Evolutionary conservation across 92 coral and sea anemone species (phyloP), one percentile per base, ranked within the genome.

Genomic region (Nematostella vectensis): DNA sequence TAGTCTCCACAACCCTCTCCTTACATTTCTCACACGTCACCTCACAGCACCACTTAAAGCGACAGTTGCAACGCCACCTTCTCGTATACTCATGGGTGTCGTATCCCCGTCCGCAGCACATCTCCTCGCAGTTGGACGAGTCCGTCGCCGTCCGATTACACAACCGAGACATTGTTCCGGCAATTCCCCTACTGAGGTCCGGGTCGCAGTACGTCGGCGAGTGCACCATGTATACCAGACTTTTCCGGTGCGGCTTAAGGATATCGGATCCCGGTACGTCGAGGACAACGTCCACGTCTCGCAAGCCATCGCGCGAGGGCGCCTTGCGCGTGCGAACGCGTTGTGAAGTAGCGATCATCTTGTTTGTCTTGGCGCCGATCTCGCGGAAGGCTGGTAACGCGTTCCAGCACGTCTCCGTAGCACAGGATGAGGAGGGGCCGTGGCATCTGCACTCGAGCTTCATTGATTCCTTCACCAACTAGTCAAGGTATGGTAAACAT

Each of bases 81-180:
- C 52, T 45, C n/a, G 59, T 55, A 17, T 55, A 49, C 17, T 58
- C 74, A 21, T 78, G 77, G 12, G 81, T 85, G 18, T 85, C 72
- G 62, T 85, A 67, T 8, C 88, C 88, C 40, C 88, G 84, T 12
- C 88, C 88, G 55, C 95, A 85, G 68, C 95, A 85, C 58, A 85
- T 29, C 17, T 54, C 42, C 4, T 63, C 60, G 55, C 95, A 85
- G 44, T 71, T 67, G 18, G 60, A 82, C 25, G 55, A 26, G 0
- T 59, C 82, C 2, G 37, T 50, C 0, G 78, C 40, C 2, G 72
- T 78, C 31, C 38, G 47, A 54, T 81, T 66, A 28, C 95, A 85
- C 31, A 44, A 25, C 23, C 95, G 61, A 2, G 72, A 80, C 0
- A 40, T 27, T 0, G 88, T 85, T 2, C 88, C 88, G 1, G 69